Evolutionary conservation across 1,140 invertebrate species (phyloP).

Genomic region (Thereuonema tuberculata): DNA sequence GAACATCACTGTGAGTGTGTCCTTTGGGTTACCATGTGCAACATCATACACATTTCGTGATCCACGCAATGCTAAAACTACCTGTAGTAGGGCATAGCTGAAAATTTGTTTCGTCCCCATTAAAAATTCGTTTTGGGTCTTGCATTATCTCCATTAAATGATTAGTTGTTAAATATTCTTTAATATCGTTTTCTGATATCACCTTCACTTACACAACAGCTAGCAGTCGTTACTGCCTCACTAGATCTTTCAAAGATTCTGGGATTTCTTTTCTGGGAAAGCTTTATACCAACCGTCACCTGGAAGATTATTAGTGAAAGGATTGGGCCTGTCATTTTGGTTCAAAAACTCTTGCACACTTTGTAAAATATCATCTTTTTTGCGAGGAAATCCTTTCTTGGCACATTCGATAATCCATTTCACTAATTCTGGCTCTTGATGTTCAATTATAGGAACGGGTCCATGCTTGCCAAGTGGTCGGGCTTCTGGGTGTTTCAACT

Average conservation of each 20-base stretch:
- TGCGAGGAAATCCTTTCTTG: not conserved
- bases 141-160: not conserved
- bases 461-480: not conserved
- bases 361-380: not conserved
- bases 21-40: constrained; percentile 2
- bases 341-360: not conserved
- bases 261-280: not conserved
- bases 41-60: not conserved
- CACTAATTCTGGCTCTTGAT: not conserved
- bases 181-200: not conserved
- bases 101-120: not conserved
- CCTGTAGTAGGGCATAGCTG: not conserved
- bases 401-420: not conserved
- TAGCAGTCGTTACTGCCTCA: not conserved
- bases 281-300: not conserved
- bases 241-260: not conserved
- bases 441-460: not conserved
- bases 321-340: not conserved
- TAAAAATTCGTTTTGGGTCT: not conserved
- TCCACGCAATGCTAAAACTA: not conserved
- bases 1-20: not conserved
- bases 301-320: not conserved
- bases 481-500: not conserved
- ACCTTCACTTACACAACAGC: not conserved
- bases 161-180: not conserved